Conservation (phyloP, 2,113 vertebrate genomes). For the Ascaphus truei region DNA sequence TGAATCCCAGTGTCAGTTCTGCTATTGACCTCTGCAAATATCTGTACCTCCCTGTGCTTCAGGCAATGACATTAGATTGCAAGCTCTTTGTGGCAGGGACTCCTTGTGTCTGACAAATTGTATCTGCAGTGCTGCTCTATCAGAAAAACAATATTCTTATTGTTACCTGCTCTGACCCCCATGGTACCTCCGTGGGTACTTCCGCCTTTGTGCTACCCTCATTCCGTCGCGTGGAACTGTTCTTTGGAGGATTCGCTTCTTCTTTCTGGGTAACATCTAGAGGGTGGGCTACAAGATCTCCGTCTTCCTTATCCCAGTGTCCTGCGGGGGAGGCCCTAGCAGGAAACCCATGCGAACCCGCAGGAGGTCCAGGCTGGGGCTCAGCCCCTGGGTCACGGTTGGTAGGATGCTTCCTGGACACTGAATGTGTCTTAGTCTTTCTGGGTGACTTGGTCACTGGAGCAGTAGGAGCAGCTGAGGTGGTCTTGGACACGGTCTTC, state of each 20-base stretch:
- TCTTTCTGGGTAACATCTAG: constrained; percentile 5
- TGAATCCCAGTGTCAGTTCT: too few species aligned
- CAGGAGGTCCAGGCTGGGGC: constrained; percentile 8
- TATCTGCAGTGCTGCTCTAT: too few species aligned
- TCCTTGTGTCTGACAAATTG: too few species aligned
- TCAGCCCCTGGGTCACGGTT: not conserved
- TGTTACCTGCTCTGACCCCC: constrained; percentile 65
- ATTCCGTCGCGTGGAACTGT: not conserved
- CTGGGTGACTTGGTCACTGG: not conserved
- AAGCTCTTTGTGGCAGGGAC: too few species aligned
- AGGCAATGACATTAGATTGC: too few species aligned
- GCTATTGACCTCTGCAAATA: too few species aligned
- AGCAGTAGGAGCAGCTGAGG: not conserved
- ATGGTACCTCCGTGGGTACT: constrained; percentile 53
- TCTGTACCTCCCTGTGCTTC: too few species aligned
- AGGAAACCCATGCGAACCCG: constrained; percentile 9
- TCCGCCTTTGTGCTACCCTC: not conserved
- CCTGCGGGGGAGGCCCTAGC: constrained; percentile 13
- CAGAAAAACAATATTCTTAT: too few species aligned
- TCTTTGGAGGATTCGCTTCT: not conserved
- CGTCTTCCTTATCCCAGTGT: constrained; percentile 29
- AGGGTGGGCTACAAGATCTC: constrained; percentile 4
- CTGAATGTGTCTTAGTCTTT: constrained; percentile 15
- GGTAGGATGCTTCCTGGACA: not conserved
- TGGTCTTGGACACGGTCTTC: not conserved